These are phyloP conservation scores for Parauchenoglanis punctatus DNA, from an alignment of 2,797 vertebrate species.

Conservation along the genomic window DNA sequence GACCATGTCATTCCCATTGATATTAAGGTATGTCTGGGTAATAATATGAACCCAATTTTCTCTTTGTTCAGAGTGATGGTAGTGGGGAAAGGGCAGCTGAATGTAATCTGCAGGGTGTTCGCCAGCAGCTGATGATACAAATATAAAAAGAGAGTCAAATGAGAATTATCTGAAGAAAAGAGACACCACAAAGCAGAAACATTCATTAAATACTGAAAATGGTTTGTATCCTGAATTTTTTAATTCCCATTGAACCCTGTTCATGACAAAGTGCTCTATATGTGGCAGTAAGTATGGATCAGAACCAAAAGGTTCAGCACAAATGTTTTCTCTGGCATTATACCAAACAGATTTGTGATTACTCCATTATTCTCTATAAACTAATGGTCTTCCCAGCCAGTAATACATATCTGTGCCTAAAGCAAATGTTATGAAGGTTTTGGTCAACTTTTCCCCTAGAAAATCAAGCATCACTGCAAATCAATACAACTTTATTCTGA, in stretches of 20 bases:
- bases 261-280: neutral
- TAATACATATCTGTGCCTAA: neutral
- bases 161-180: neutral
- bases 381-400: neutral
- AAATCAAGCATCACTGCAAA: neutral
- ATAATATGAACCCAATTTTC: neutral
- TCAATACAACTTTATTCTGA: constrained; percentile 8
- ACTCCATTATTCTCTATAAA: neutral
- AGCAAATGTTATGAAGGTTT: neutral
- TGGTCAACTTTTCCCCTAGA: neutral
- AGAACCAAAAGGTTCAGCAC: neutral
- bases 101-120: neutral
- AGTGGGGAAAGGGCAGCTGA: neutral
- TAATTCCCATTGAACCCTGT: neutral
- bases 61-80: neutral
- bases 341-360: constrained; percentile 8
- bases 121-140: neutral
- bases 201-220: neutral
- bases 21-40: too few species aligned
- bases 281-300: neutral
- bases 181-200: neutral
- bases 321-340: constrained; percentile 9
- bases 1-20: neutral
- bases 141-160: neutral
- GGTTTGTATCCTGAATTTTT: neutral